These are phyloP conservation scores for Chrysoperla carnea DNA, from an alignment of 1,140 invertebrate species.

Conservation along the genomic window DNA sequence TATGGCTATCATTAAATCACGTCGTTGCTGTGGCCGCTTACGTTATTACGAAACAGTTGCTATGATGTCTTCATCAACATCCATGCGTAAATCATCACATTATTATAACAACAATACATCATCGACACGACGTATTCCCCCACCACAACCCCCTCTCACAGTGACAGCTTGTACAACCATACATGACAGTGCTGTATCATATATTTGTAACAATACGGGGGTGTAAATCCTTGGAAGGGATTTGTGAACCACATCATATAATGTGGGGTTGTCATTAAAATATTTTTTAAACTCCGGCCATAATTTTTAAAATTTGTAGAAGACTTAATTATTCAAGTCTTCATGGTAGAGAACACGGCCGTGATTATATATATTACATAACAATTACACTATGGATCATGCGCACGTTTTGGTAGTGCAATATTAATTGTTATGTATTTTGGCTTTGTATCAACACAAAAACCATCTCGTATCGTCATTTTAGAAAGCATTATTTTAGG, in stretches of 20 bases:
- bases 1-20: constrained; percentile 68
- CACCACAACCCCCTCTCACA: constrained; percentile 16
- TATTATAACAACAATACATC: constrained; percentile 52
- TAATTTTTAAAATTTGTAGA: not conserved
- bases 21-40: constrained; percentile 63
- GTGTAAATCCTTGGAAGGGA: constrained; percentile 20
- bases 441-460: too few species aligned
- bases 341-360: too few species aligned
- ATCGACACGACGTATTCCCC: constrained; percentile 38
- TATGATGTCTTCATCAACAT: constrained; percentile 64
- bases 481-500: too few species aligned
- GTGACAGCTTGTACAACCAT: constrained; percentile 12
- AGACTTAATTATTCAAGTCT: too few species aligned
- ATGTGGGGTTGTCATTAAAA: not conserved
- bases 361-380: too few species aligned
- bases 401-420: too few species aligned
- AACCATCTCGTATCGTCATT: too few species aligned
- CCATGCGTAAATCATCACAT: constrained; percentile 63
- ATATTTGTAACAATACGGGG: constrained; percentile 45
- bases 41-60: constrained; percentile 70
- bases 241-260: not conserved
- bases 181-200: constrained; percentile 53
- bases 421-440: too few species aligned
- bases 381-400: too few species aligned
- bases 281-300: not conserved